Conservation (phyloP, 2,113 vertebrate species). For the Willisornis vidua region DNA sequence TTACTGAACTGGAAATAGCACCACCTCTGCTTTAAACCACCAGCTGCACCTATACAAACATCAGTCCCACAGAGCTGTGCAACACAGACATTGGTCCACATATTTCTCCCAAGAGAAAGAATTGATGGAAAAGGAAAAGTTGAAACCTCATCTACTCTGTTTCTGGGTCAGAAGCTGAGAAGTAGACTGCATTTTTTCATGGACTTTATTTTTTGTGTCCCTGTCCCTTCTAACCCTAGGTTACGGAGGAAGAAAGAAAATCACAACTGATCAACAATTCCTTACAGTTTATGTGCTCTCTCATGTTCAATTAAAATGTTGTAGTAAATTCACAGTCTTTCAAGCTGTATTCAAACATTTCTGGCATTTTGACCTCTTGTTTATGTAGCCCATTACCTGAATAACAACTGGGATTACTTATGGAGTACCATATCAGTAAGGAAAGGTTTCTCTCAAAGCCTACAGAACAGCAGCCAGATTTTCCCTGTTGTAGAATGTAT, state of each 20-base stretch:
- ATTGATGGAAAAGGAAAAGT: not conserved
- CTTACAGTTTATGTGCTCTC: not conserved
- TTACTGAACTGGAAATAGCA: not conserved
- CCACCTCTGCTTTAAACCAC: not conserved
- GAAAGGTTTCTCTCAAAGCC: not conserved
- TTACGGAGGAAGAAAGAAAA: not conserved
- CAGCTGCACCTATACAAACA: not conserved
- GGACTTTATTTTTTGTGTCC: not conserved
- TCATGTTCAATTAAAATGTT: not conserved
- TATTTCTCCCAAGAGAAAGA: rapidly evolving
- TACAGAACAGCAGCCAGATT: not conserved
- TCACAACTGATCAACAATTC: not conserved
- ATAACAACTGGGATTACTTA: not conserved
- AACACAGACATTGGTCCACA: not conserved
- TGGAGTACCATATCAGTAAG: not conserved
- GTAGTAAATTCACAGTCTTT: not conserved
- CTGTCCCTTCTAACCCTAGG: not conserved
- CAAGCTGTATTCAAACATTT: not conserved
- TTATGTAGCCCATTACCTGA: not conserved
- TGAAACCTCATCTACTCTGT: not conserved
- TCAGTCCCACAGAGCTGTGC: not conserved
- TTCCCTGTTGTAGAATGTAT: not conserved
- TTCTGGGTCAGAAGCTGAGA: not conserved
- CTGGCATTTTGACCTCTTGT: not conserved
- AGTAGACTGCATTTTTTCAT: not conserved